phyloP scores from a whole-genome alignment of 92 coral and sea anemone species.

The Zoanthus gigantus region DNA sequence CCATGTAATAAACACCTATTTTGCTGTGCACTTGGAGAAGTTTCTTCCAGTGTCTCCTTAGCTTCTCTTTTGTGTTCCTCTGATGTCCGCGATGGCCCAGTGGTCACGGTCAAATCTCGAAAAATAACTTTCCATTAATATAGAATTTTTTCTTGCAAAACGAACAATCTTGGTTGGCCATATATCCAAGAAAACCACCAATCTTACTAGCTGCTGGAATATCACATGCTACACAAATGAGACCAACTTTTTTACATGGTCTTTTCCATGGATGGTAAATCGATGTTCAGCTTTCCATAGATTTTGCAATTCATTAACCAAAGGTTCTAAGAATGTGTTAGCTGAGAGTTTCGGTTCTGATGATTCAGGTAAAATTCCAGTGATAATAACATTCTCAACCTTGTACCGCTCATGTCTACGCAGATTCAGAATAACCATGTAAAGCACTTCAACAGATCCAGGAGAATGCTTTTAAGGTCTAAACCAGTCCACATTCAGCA shows the following conservation, averaged over 20 bases:
- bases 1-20: constrained; percentile 56
- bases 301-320: constrained; percentile 63
- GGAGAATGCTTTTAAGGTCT: constrained; percentile 73
- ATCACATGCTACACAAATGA: constrained; percentile 77
- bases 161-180: constrained; percentile 73
- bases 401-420: constrained; percentile 73
- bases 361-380: constrained; percentile 78
- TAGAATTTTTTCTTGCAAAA: constrained; percentile 59
- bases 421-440: constrained; percentile 64
- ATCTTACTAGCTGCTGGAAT: constrained; percentile 79
- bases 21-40: constrained; percentile 53
- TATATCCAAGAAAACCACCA: constrained; percentile 76
- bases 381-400: constrained; percentile 67
- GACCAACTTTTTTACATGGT: constrained; percentile 56
- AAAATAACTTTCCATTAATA: constrained; percentile 49
- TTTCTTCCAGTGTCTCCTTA: constrained; percentile 43
- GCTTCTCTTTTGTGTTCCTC: constrained; percentile 60
- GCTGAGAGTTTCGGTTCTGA: constrained; percentile 73
- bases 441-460: constrained; percentile 76
- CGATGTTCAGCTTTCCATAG: constrained; percentile 50
- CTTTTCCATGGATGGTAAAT: constrained; percentile 57
- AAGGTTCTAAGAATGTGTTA: constrained; percentile 71
- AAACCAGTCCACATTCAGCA: constrained; percentile 77
- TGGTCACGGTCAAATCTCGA: constrained; percentile 67
- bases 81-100: constrained; percentile 58